Evolutionary conservation across 2,888 invertebrate species (phyloP).

Genomic region (Cryptocheilus praepositus): DNA sequence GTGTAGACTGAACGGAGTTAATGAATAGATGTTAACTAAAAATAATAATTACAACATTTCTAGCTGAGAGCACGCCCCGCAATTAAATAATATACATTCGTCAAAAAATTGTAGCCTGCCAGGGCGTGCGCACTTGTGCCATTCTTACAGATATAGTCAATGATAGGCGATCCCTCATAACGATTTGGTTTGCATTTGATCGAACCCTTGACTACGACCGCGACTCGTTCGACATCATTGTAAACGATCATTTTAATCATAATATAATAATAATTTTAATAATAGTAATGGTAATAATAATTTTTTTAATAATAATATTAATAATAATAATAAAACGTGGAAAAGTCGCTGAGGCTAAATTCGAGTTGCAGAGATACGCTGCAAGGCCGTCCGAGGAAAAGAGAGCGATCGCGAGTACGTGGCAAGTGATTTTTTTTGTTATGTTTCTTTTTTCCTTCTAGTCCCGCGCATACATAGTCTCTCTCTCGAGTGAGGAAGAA

Average conservation of each 20-base stretch:
- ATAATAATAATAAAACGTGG: conserved; percentile 47
- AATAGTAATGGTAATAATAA: too few species aligned
- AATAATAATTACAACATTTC: conserved; percentile 70
- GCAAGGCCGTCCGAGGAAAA: conserved; percentile 47
- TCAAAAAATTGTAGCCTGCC: conserved; percentile 39
- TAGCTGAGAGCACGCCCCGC: conserved; percentile 59
- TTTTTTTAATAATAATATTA: conserved; percentile 13
- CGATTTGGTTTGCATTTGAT: conserved; percentile 39
- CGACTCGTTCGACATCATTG: conserved; percentile 36
- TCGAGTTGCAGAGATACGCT: conserved; percentile 41
- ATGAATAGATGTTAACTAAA: conserved; percentile 65
- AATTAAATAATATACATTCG: conserved; percentile 57
- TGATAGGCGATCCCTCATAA: conserved; percentile 31
- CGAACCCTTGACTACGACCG: conserved; percentile 35
- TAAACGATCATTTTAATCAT: too few species aligned
- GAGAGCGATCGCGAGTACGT: conserved; percentile 28
- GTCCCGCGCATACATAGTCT: conserved; percentile 1
- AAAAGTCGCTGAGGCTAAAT: conserved; percentile 46
- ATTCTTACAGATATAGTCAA: conserved; percentile 36
- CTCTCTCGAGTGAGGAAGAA: conserved; percentile 2
- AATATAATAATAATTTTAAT: too few species aligned
- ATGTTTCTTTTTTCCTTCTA: conserved; percentile 1
- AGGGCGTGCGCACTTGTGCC: conserved; percentile 51
- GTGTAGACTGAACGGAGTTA: conserved; percentile 66
- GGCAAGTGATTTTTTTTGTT: conserved; percentile 4